Evolutionary conservation across 2,113 vertebrate genomes (phyloP).

Genomic region (Regulus satrapa): DNA sequence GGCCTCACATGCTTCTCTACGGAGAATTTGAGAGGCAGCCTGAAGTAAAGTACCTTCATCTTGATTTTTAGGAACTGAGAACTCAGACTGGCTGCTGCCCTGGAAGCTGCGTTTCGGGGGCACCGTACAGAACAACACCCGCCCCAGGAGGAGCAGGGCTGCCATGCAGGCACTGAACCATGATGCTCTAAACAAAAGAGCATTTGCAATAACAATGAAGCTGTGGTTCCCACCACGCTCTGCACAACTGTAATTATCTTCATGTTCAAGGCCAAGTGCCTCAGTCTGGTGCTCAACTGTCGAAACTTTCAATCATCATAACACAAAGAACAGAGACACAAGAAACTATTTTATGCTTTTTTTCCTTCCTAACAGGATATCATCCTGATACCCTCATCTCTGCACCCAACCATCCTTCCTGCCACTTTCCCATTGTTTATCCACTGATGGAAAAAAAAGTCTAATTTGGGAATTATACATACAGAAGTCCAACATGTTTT

Average conservation of each 20-base stretch:
- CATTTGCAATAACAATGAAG: constrained; percentile 46
- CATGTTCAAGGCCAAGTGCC: constrained; percentile 15
- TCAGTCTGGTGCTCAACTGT: constrained; percentile 31
- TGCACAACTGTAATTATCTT: constrained; percentile 1
- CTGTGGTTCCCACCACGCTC: constrained; percentile 1
- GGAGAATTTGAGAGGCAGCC: background rate
- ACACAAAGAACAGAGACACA: background rate
- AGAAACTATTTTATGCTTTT: background rate
- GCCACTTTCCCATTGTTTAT: background rate
- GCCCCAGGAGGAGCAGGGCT: background rate
- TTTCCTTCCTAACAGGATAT: background rate
- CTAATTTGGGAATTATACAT: background rate
- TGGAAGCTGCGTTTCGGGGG: rapidly evolving
- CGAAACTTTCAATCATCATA: background rate
- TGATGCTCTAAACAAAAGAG: constrained; percentile 57
- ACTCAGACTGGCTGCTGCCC: rapidly evolving
- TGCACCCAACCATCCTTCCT: background rate
- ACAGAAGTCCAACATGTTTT: background rate
- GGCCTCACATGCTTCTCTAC: background rate
- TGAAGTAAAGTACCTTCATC: background rate
- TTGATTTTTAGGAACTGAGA: background rate
- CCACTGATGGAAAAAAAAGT: background rate
- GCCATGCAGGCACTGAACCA: background rate
- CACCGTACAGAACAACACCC: background rate
- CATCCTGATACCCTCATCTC: background rate